phyloP scores from a whole-genome alignment of 2,888 invertebrate species.

The Morpho achilles region DNA sequence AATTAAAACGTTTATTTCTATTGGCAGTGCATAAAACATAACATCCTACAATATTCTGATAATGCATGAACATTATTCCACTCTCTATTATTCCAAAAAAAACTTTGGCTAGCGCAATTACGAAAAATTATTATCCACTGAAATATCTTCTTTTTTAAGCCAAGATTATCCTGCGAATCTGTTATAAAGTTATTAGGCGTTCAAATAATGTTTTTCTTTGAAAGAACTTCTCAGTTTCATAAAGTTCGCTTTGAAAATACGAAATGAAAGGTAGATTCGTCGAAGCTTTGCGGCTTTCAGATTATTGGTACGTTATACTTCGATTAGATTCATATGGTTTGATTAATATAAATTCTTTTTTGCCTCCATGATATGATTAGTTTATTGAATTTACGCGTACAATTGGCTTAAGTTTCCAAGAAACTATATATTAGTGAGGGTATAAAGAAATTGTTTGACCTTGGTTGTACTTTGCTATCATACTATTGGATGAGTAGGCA shows the following conservation, averaged over 20 bases:
- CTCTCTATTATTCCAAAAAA: background rate
- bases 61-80: too few species aligned
- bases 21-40: too few species aligned
- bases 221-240: slow-evolving; percentile 11
- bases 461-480: too few species aligned
- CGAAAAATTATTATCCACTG: slow-evolving; percentile 1
- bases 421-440: too few species aligned
- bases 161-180: slow-evolving; percentile 13
- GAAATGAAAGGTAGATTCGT: slow-evolving; percentile 3
- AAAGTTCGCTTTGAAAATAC: slow-evolving; percentile 20
- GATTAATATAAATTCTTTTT: background rate
- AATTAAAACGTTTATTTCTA: too few species aligned
- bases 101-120: background rate
- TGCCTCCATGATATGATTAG: too few species aligned
- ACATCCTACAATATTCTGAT: too few species aligned
- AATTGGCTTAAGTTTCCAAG: too few species aligned
- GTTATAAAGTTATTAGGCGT: slow-evolving; percentile 19
- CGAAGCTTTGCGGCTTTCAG: slow-evolving; percentile 7
- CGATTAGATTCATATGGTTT: too few species aligned
- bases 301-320: slow-evolving; percentile 8
- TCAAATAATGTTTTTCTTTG: slow-evolving; percentile 16
- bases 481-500: too few species aligned
- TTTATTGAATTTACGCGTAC: too few species aligned
- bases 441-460: too few species aligned
- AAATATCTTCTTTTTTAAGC: slow-evolving; percentile 7